These are phyloP conservation scores for Oscheius sp. DNA, from an alignment of 1,140 invertebrate species.

Conservation along the genomic window DNA sequence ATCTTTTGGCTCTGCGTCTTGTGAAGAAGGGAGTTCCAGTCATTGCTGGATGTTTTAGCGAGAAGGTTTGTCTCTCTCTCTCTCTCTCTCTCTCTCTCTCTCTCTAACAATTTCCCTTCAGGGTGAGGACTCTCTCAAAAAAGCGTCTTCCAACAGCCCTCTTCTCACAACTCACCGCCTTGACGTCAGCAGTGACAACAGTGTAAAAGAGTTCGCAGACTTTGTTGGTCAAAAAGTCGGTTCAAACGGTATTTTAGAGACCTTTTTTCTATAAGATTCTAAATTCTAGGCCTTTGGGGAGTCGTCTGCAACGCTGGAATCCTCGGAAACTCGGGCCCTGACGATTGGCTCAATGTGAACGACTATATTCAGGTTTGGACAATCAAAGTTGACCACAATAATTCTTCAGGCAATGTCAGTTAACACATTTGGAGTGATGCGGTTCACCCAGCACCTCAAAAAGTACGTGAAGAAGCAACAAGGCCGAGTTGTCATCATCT, in stretches of 20 bases:
- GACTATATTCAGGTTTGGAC: conserved; percentile 27
- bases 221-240: conserved; percentile 30
- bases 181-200: conserved; percentile 25
- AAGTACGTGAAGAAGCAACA: conserved; percentile 30
- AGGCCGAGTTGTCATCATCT: conserved; percentile 35
- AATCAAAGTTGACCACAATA: not conserved
- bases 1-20: conserved; percentile 23
- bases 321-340: conserved; percentile 28
- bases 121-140: conserved; percentile 22
- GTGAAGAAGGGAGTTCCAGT: conserved; percentile 29
- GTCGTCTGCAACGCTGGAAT: conserved; percentile 34
- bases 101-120: conserved; percentile 2
- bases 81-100: too few species aligned
- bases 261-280: conserved; percentile 1
- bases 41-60: conserved; percentile 25
- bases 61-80: conserved; percentile 17
- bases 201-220: conserved; percentile 6
- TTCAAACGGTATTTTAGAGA: conserved; percentile 16
- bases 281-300: conserved; percentile 25
- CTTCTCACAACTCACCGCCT: conserved; percentile 16
- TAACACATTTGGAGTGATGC: conserved; percentile 34
- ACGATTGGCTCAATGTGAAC: conserved; percentile 24
- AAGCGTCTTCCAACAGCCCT: not conserved
- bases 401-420: conserved; percentile 32
- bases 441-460: conserved; percentile 25